Evolutionary conservation across 2,888 invertebrate species (phyloP).

Genomic region (Periphyllus acericola): DNA sequence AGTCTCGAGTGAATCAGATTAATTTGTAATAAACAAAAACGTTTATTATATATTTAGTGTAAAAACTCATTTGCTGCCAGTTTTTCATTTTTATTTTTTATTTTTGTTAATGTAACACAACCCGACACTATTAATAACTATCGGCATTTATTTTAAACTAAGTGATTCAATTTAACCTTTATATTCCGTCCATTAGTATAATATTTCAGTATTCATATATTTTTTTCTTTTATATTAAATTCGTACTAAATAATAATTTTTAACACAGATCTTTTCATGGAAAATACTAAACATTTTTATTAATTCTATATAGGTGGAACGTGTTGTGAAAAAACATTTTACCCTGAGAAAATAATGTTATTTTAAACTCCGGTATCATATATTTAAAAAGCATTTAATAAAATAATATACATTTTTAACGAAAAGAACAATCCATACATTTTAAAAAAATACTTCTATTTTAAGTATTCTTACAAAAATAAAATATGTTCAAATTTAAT

Average conservation of each 20-base stretch:
- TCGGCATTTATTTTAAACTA: constrained; percentile 29
- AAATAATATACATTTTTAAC: not conserved
- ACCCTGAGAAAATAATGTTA: not conserved
- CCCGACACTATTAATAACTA: constrained; percentile 28
- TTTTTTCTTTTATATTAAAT: not conserved
- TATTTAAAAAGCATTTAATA: not conserved
- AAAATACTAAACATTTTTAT: constrained; percentile 10
- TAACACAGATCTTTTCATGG: not conserved
- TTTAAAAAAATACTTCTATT: too few relatives aligned
- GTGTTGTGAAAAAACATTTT: not conserved
- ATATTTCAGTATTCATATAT: not conserved
- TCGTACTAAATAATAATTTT: constrained; percentile 8
- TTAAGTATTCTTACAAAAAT: too few relatives aligned
- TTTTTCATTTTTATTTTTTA: not conserved
- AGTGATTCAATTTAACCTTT: constrained; percentile 32
- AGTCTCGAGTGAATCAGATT: not conserved
- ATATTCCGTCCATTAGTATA: constrained; percentile 18
- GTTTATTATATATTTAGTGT: constrained; percentile 13
- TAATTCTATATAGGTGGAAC: not conserved
- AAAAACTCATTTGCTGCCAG: not conserved
- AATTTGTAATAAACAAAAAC: constrained; percentile 3
- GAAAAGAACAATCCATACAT: not conserved
- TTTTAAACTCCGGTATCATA: not conserved
- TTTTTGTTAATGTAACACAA: constrained; percentile 6
- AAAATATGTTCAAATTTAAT: too few relatives aligned